Conservation (phyloP, 2,888 invertebrate species). For the Dasysyrphus albostriatus region DNA sequence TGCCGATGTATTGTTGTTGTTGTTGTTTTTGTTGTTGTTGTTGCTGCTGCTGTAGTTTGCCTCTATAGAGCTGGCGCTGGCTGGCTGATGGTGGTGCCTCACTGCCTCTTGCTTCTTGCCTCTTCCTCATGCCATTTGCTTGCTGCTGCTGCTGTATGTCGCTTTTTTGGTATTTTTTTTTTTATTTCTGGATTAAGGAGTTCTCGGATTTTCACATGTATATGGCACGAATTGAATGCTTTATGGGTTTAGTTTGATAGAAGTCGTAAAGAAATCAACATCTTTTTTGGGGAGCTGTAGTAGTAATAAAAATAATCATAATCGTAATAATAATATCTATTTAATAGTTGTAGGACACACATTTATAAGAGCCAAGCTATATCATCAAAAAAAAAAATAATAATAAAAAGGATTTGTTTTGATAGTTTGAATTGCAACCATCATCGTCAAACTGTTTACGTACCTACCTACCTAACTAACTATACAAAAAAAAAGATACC, state of each 20-base stretch:
- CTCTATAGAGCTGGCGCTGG: conserved; percentile 56
- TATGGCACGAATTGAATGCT: conserved; percentile 84
- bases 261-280: conserved; percentile 85
- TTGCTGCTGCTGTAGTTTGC: conserved; percentile 62
- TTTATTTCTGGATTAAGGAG: conserved; percentile 83
- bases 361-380: conserved; percentile 61
- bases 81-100: conserved; percentile 48
- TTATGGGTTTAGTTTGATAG: conserved; percentile 85
- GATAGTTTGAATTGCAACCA: conserved; percentile 41
- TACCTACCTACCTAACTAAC: conserved; percentile 8
- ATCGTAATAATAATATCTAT: conserved; percentile 81
- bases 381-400: neutral
- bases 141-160: conserved; percentile 71
- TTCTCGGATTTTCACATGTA: conserved; percentile 84
- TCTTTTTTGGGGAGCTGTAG: conserved; percentile 82
- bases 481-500: neutral
- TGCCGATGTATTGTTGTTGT: conserved; percentile 32
- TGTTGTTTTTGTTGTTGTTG: conserved; percentile 16
- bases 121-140: neutral
- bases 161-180: conserved; percentile 72
- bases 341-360: conserved; percentile 78
- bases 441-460: conserved; percentile 8
- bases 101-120: conserved; percentile 32
- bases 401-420: conserved; percentile 64
- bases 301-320: conserved; percentile 82